Base-by-base conservation (phyloP, 2,113 vertebrate species). In the Pleuronectes platessa region DNA sequence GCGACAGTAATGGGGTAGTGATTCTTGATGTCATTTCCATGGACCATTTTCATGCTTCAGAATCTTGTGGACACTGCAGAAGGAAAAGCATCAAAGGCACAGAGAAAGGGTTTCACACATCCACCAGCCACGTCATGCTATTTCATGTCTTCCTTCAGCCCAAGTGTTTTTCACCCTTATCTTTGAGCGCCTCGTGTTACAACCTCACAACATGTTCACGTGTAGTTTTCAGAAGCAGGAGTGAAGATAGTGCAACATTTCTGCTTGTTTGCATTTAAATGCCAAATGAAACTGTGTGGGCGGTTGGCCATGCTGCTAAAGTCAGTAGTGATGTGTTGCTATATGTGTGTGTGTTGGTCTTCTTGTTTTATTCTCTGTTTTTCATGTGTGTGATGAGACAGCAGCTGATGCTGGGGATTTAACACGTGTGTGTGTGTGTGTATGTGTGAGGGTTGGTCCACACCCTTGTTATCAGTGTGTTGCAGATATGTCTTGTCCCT, bases 391-490 rank as follows among this genome's bases (percentile, higher is more conserved):
- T 42, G 23, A 72, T 17, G 26, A 18, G 15, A 74, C 11, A 47
- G 42, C 55, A 2, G 66, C 74, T 67, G 26, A n/a, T 51, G 1
- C 40, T 49, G 60, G 31, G 66, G 74, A 78, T 81, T 31, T 61
- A 71, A 77, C 14, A 11, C 1, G 67, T 61, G 47, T 20, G 15
- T 66, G 10, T 3, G 24, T 35, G 15, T 68, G 54, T 73, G 73
- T 69, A 53, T 42, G 67, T 61, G 26, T 18, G 61, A 35, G 67
- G 55, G n/a, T 23, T 2, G 9, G 75, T 64, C 75, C 89, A 85
- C 92, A 60, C 92, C 90, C 89, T 11, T 76, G 81, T 91, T 92
- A 92, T 93, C 92, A 87, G 83, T 53, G 40, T 20, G 63, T 60
- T 65, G 56, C 92, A 93, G 88, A 90, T 84, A 63, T 66, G 31